Evolutionary conservation across 2,113 vertebrate genomes (phyloP), one percentile per base, ranked within the genome.

Genomic region (Pyrgilauda ruficollis): DNA sequence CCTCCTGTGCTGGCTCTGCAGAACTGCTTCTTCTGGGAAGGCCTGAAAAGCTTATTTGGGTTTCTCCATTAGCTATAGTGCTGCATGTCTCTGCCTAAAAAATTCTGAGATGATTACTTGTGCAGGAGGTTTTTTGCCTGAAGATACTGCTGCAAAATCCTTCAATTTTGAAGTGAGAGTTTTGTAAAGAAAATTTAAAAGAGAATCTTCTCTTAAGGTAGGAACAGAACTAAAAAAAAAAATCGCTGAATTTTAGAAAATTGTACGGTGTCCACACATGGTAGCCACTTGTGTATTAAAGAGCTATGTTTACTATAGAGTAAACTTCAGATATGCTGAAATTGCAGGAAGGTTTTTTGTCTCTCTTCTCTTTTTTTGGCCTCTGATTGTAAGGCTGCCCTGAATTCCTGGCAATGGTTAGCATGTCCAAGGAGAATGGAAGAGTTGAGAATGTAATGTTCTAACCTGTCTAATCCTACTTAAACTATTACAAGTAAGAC

Each of bases 1-100:
- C 96, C 84, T 90, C 93, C 35, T 84, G 96, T 96, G 97, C 84
- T 82, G 39, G 15, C 39, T 61, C 8, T 9, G 39, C 11, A 11
- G 87, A 78, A 92, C 44, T 94, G 74, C 78, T 37, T 44, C 68
- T 41, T 28, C 53, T 33, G 55, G 11, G 41, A 9, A 20, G 6
- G 21, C 23, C 46, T 30, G 41, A 15, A 73, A 59, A 46, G 4
- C 33, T 21, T 14, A 1, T 13, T 58, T 28, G 2, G 6, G 5
- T 74, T 81, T 78, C 24, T 46, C 13, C 4, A 0, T 41, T 52
- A 43, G 14, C 2, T 4, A 20, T 50, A 76, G 4, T 20, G n/a
- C 18, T 66, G 21, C 55, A 21, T 2, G 3, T 28, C 7, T 80
- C 53, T 73, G 17, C n/a, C 50, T 89, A 27, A 74, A 86, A 55